These are phyloP conservation scores for Dendroctonus valens DNA, from an alignment of 1,140 invertebrate genomes.

Conservation along the genomic window DNA sequence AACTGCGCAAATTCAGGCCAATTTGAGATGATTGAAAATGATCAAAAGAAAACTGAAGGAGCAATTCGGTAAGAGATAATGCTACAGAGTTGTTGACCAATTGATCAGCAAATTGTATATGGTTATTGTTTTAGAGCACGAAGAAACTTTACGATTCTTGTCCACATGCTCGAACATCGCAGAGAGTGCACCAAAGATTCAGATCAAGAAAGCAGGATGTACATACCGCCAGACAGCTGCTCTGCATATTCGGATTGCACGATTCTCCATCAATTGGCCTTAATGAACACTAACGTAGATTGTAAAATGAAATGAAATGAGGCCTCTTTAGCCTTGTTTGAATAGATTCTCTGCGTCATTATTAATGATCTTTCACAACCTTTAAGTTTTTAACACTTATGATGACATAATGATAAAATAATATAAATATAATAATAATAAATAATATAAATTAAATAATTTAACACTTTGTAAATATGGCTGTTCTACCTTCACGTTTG, in stretches of 20 bases:
- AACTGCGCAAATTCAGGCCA: constrained; percentile 59
- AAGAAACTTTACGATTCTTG: constrained; percentile 47
- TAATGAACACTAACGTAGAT: no score
- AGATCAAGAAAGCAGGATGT: constrained; percentile 61
- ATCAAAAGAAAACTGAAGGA: constrained; percentile 51
- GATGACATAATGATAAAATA: no score
- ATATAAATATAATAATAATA: no score
- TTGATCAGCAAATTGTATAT: not conserved
- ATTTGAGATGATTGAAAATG: constrained; percentile 56
- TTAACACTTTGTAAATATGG: no score
- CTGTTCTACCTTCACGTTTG: no score
- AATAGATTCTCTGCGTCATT: no score
- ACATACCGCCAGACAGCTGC: constrained; percentile 61
- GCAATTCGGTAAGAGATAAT: constrained; percentile 54
- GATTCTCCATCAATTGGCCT: constrained; percentile 69
- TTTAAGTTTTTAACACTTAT: no score
- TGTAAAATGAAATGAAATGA: no score
- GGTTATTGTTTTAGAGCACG: constrained; percentile 22
- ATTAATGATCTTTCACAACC: no score
- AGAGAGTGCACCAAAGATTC: constrained; percentile 43
- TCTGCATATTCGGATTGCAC: constrained; percentile 61
- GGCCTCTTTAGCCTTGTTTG: no score
- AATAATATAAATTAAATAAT: no score
- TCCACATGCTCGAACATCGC: constrained; percentile 27
- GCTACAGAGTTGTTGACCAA: not conserved